Evolutionary conservation across 2,888 invertebrate species (phyloP).

Genomic region (Cataglyphis cursor): DNA sequence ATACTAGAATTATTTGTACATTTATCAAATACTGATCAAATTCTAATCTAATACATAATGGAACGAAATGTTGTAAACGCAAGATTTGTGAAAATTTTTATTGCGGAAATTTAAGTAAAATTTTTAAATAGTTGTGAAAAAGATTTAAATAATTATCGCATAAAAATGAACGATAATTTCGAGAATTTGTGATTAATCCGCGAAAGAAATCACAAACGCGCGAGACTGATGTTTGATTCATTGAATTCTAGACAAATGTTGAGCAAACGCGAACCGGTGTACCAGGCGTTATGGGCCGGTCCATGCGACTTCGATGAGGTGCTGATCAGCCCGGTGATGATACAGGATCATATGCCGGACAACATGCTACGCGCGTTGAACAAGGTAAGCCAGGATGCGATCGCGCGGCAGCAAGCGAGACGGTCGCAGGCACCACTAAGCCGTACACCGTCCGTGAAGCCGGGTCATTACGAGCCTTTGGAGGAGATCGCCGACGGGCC

Average conservation of each 20-base stretch:
- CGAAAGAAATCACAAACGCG: neutral
- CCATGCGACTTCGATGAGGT: conserved; percentile 95
- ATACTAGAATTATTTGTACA: neutral
- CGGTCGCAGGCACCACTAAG: conserved; percentile 74
- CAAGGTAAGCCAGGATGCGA: conserved; percentile 90
- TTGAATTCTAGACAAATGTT: conserved; percentile 89
- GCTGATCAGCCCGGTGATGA: conserved; percentile 95
- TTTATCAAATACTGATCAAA: neutral
- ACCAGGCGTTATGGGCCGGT: conserved; percentile 95
- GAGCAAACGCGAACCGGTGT: conserved; percentile 92
- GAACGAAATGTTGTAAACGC: neutral
- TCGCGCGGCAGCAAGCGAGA: conserved; percentile 65
- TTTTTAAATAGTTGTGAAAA: neutral
- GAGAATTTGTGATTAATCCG: neutral
- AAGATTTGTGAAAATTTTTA: neutral
- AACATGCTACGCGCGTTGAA: conserved; percentile 93
- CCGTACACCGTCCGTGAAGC: conserved; percentile 79
- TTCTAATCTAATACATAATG: neutral
- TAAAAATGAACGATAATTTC: neutral
- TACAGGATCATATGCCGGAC: conserved; percentile 97
- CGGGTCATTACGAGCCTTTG: conserved; percentile 83
- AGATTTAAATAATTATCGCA: neutral
- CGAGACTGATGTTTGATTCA: neutral
- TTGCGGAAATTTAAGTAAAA: neutral
- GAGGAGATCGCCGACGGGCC: conserved; percentile 78